phyloP scores from a whole-genome alignment of 2,888 invertebrate genomes.

The Zelleria hepariella region DNA sequence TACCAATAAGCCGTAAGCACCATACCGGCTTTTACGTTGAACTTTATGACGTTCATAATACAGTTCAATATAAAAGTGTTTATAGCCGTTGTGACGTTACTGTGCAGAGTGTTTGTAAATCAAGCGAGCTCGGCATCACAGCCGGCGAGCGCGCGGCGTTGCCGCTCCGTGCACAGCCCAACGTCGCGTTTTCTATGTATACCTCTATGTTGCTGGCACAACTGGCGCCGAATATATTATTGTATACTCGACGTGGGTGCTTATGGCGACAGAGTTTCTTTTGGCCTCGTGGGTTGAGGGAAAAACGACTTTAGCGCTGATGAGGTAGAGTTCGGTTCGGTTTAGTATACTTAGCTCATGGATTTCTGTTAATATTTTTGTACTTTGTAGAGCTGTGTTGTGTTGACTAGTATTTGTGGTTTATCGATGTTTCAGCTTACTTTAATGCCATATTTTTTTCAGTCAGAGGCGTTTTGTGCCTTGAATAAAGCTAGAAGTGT shows the following conservation, averaged over 20 bases:
- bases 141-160: constrained; percentile 56
- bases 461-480: not conserved
- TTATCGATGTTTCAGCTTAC: constrained; percentile 2
- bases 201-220: constrained; percentile 67
- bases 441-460: not conserved
- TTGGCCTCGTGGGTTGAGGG: constrained; percentile 18
- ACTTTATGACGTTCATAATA: constrained; percentile 15
- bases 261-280: constrained; percentile 61
- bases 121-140: constrained; percentile 56
- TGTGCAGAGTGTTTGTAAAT: constrained; percentile 29
- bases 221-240: constrained; percentile 72
- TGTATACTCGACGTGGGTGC: constrained; percentile 62
- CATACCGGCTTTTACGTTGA: constrained; percentile 15
- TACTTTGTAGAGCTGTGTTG: not conserved
- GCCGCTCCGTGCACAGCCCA: constrained; percentile 58
- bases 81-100: constrained; percentile 34
- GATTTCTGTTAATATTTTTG: constrained; percentile 44
- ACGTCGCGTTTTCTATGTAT: constrained; percentile 60
- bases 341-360: constrained; percentile 2
- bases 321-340: constrained; percentile 36
- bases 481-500: too few relatives aligned
- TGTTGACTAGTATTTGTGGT: not conserved
- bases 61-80: constrained; percentile 15
- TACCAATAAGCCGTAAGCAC: constrained; percentile 28
- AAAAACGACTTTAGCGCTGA: constrained; percentile 30